A percentile compares a stretch with the other conserved stretches of the same genome.
Evolutionary conservation across 2,797 vertebrate genomes (phyloP).

Genomic region (Rhodeus uyekii): DNA sequence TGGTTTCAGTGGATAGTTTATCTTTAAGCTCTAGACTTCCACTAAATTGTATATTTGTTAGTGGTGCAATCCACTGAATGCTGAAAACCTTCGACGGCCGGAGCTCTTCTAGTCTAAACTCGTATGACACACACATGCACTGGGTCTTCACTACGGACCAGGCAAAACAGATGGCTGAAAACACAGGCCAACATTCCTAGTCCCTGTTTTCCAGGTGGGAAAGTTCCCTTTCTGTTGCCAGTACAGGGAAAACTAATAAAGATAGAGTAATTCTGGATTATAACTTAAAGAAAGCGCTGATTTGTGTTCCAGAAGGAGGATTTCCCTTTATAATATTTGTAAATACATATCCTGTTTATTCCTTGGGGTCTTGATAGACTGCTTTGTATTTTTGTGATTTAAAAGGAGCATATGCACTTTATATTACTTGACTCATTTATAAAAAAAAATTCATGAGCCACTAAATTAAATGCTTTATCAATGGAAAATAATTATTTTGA

Average conservation of each 20-base stretch:
- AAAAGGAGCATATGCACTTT: not conserved
- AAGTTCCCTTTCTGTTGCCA: conserved; percentile 74
- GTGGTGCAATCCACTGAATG: conserved; percentile 42
- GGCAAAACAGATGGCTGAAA: conserved; percentile 75
- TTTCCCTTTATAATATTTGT: conserved; percentile 7
- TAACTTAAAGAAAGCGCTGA: conserved; percentile 69
- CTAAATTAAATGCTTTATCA: not conserved
- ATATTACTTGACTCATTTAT: not conserved
- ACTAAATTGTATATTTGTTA: conserved; percentile 20
- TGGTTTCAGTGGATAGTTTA: not conserved
- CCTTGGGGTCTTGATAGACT: not conserved
- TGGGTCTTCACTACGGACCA: conserved; percentile 55
- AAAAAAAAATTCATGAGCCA: too few relatives aligned
- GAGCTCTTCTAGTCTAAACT: conserved; percentile 50
- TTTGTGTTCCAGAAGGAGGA: conserved; percentile 60
- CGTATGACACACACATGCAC: conserved; percentile 43
- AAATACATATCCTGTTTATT: conserved; percentile 57
- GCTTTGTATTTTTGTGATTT: not conserved
- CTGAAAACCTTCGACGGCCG: conserved; percentile 24
- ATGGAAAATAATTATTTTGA: not conserved
- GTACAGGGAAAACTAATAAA: conserved; percentile 60
- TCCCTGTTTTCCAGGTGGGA: conserved; percentile 74
- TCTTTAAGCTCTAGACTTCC: not conserved
- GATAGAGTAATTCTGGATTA: conserved; percentile 69
- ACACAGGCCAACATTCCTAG: conserved; percentile 74